Base-by-base conservation (phyloP, 2,888 invertebrate species). In the Spialia ferax region DNA sequence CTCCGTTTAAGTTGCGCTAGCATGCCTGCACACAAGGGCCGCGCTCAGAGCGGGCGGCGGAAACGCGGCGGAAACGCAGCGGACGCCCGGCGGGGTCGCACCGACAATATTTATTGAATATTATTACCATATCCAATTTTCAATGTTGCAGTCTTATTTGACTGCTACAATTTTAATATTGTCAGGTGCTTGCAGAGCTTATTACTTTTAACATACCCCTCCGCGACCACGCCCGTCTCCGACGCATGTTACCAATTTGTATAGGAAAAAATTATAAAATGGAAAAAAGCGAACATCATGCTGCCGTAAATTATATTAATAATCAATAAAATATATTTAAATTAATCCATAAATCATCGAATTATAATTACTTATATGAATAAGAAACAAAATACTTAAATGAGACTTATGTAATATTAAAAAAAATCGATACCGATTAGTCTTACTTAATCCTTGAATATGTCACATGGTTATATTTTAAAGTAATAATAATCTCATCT, bases 1-100 rank as follows among this genome's bases (percentile, higher is more conserved):
- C 97, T 97, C 95, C 97, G 95, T 96, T 97, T 97, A 94, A 97
- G 96, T 94, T 97, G 96, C 94, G 96, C 96, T 95, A 97, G 95
- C 96, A 97, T 96, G 96, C 97, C 97, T 97, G 95, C 95, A 96
- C 92, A 93, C 93, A 93, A 93, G 92, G 92, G 93, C 91, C 88
- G 92, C 93, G 92, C 93, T 93, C 91, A 92, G 92, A 91, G 91
- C 91, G 93, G 80, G 80, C 78, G 81, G 79, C 79, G 82, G 78
- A 74, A 71, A 73, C 72, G 68, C 70, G 69, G 72, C 69, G 63
- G 70, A 67, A 64, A 64, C 64, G 64, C 63, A 63, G 63, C 63
- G 48, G 64, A 64, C 32, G 38, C 42, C 59, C 65, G 57, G 65
- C 65, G 57, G 65, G 52, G 59, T 52, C 29, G 65, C 65, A 65